Evolutionary conservation across 1,140 invertebrate species (phyloP).

Genomic region (Neocloeon triangulifer): DNA sequence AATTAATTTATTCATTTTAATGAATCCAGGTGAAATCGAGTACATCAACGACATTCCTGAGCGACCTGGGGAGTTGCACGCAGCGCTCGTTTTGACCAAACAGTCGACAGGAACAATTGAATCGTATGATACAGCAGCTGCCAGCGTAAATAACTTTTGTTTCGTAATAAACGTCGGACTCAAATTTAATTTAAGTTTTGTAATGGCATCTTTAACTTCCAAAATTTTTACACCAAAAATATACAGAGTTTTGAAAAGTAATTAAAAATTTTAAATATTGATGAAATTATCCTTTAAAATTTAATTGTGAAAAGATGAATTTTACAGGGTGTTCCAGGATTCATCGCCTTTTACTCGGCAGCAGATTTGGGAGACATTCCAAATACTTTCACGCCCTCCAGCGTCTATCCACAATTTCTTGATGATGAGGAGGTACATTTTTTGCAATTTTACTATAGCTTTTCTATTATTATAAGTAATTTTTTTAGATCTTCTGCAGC

Average conservation of each 20-base stretch:
- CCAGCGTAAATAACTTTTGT: no score
- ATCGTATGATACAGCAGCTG: conserved; percentile 25
- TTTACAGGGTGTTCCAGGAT: conserved; percentile 43
- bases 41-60: conserved; percentile 38
- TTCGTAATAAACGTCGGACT: no score
- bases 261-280: no score
- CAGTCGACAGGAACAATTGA: conserved; percentile 25
- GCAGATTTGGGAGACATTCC: conserved; percentile 63
- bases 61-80: conserved; percentile 30
- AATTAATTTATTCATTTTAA: no score
- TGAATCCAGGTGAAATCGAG: conserved; percentile 51
- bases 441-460: conserved; percentile 5
- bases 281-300: no score
- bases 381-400: conserved; percentile 23
- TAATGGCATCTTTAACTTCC: no score
- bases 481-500: conserved; percentile 22
- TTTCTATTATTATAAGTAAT: conserved; percentile 8
- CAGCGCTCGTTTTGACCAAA: conserved; percentile 33
- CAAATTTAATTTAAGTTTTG: no score
- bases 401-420: conserved; percentile 14
- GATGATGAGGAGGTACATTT: conserved; percentile 17
- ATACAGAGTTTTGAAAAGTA: no score
- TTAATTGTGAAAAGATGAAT: no score
- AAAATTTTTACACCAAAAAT: no score
- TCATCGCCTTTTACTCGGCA: conserved; percentile 41